Conservation (phyloP, 2,888 invertebrate species). For the Prostheceraeus crozeri region DNA sequence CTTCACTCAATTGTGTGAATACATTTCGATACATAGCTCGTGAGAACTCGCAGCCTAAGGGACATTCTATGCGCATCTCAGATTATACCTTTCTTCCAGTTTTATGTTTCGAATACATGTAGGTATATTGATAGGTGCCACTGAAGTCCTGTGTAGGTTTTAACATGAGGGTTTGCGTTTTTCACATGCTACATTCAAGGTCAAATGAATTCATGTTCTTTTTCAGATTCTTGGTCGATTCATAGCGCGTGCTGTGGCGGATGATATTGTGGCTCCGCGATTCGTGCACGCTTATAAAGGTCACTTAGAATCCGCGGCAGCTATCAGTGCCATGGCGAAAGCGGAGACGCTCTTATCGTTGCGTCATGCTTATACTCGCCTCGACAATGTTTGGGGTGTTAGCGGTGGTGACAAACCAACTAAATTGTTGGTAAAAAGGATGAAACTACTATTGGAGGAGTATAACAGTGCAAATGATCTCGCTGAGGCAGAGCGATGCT, state of each 20-base stretch:
- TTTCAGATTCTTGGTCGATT: conserved; percentile 71
- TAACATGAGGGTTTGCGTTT: not conserved
- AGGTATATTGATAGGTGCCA: too few relatives aligned
- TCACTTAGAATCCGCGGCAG: not conserved
- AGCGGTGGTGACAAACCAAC: conserved; percentile 17
- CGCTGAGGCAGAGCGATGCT: conserved; percentile 75
- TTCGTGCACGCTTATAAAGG: conserved; percentile 62
- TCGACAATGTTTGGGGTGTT: conserved; percentile 66
- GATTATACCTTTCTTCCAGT: too few relatives aligned
- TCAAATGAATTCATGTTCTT: not conserved
- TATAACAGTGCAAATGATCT: conserved; percentile 70
- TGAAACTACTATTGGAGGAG: conserved; percentile 76
- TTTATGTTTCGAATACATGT: too few relatives aligned
- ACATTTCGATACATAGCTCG: too few relatives aligned
- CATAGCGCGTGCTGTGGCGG: conserved; percentile 81
- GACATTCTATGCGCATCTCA: too few relatives aligned
- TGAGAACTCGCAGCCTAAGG: too few relatives aligned
- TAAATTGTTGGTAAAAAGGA: conserved; percentile 58
- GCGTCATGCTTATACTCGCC: conserved; percentile 76
- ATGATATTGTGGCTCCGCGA: conserved; percentile 81
- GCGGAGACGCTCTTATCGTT: conserved; percentile 72
- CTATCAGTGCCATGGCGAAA: conserved; percentile 50
- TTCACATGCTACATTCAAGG: not conserved
- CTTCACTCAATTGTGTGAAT: too few relatives aligned
- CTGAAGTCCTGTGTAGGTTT: too few relatives aligned